Base-by-base conservation (phyloP, 2,113 vertebrate genomes). In the Craseonycteris thonglongyai region DNA sequence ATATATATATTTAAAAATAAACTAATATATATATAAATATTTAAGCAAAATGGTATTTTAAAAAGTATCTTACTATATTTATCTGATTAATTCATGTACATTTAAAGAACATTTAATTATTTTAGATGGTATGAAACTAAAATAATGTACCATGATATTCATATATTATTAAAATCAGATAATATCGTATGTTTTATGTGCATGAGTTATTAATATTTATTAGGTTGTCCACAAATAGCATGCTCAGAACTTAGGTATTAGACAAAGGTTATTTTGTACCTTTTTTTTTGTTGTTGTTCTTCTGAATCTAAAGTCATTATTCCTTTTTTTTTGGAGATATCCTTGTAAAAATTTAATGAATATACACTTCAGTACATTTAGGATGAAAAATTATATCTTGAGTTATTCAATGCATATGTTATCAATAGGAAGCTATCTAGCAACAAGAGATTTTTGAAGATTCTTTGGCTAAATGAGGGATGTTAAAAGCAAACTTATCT, bases 141-240 rank as follows among this genome's bases (percentile, higher is more conserved):
- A 72, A 87, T 19, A 68, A 40, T 30, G 15, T 82, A 86, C n/a
- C 4, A 59, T 2, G 40, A 66, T 56, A 76, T 58, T 35, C 2
- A 65, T 40, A 4, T 47, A 38, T 56, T 81, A 56, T 81, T 87
- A 88, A 89, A 87, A 68, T 94, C 47, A 95, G n/a, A 18, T 69
- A 84, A 54, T 66, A 63, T 71, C 63, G 11, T 79, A 76, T 56
- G 1, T 68, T 93, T 87, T 78, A 85, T 83, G 7, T 66, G 3
- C 8, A 72, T 80, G 8, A 42, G 13, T 76, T 96, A 88, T 89
- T 83, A 88, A 76, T 93, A 95, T 90, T 74, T 75, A 88, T 82
- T 91, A 88, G 45, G 2, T 24, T 6, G 69, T 35, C 28, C 10
- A 71, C 4, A 94, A 91, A 85, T 59, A 90, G 12, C 8, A 69